These are phyloP conservation scores for Manis pentadactyla DNA, from an alignment of 2,797 vertebrate genomes.

Conservation along the genomic window DNA sequence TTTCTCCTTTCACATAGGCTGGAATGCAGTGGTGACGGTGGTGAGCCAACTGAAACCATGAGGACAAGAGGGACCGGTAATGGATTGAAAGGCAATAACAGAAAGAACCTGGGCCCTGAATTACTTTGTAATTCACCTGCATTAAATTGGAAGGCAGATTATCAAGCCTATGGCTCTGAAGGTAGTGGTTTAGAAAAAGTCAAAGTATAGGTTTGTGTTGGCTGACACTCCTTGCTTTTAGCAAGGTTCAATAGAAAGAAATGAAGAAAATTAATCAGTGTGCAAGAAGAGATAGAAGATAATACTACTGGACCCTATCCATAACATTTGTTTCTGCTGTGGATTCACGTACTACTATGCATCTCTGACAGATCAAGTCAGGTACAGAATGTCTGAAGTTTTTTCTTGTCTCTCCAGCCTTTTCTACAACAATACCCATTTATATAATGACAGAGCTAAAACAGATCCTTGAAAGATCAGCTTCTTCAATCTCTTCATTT, in stretches of 20 bases:
- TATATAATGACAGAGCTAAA: conserved; percentile 37
- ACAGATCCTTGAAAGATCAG: conserved; percentile 9
- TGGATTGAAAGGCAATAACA: background rate
- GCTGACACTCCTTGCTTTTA: background rate
- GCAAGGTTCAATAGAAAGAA: conserved; percentile 25
- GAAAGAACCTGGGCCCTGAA: background rate
- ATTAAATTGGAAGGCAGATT: conserved; percentile 33
- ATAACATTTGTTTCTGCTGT: background rate
- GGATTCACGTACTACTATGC: background rate
- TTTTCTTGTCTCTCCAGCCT: background rate
- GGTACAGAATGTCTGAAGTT: background rate
- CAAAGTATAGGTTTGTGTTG: conserved; percentile 17
- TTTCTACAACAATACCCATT: conserved; percentile 15
- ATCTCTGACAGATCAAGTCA: background rate
- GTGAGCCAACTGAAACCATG: background rate
- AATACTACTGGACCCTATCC: background rate
- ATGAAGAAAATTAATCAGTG: background rate
- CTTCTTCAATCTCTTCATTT: conserved; percentile 41
- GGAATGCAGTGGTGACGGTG: background rate
- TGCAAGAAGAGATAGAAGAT: background rate
- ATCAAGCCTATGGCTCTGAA: background rate
- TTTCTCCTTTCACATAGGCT: background rate
- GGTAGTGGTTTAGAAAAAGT: background rate
- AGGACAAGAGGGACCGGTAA: background rate
- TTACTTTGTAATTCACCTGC: background rate